Evolutionary conservation across 2,113 vertebrate species (phyloP).

Genomic region (Pantherophis guttatus): DNA sequence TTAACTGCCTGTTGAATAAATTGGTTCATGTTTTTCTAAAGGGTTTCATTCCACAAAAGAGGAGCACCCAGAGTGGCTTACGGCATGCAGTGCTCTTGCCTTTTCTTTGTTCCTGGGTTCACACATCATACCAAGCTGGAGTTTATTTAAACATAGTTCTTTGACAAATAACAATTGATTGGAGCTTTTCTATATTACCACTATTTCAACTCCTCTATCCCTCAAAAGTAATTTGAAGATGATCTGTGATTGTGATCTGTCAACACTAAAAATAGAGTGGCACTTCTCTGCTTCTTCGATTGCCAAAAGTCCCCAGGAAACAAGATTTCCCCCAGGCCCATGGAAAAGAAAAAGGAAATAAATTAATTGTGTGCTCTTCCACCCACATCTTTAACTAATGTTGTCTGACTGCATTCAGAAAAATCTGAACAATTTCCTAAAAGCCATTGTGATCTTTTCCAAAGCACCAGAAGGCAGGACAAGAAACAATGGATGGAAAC

Average conservation of each 20-base stretch:
- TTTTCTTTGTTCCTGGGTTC: not conserved
- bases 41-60: constrained; percentile 8
- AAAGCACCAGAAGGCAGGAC: too few species aligned
- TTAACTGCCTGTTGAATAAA: not conserved
- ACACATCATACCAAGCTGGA: not conserved
- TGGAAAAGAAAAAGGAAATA: not conserved
- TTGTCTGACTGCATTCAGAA: not conserved
- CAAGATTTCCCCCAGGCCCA: not conserved
- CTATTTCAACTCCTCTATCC: not conserved
- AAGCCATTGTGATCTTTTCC: not conserved
- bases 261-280: not conserved
- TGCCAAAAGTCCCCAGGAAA: not conserved
- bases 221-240: not conserved
- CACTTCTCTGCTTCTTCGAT: not conserved
- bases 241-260: not conserved
- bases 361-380: not conserved
- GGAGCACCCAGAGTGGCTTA: not conserved
- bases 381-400: not conserved
- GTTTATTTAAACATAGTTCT: not conserved
- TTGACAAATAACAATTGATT: not conserved
- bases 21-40: constrained; percentile 5
- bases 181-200: not conserved
- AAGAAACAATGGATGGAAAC: too few species aligned
- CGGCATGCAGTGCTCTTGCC: not conserved
- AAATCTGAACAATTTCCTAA: not conserved